Percentiles rank a stretch among this genome's conserved stretches.
Evolutionary conservation across 2,113 vertebrate genomes (phyloP).

Genomic region (Eudorcas thomsonii): DNA sequence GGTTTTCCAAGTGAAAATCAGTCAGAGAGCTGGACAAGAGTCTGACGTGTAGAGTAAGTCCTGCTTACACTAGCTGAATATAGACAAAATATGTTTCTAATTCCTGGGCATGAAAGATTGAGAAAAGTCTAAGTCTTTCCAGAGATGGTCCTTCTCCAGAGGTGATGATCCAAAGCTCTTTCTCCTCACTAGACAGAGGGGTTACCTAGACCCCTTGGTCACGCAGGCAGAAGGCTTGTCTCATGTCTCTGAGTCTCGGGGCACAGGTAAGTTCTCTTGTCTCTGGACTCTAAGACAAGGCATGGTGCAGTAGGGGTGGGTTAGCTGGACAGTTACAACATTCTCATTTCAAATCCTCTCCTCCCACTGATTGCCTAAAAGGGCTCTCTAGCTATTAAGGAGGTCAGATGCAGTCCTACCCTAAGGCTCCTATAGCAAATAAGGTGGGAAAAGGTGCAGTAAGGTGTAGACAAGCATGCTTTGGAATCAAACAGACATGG

Average conservation of each 20-base stretch:
- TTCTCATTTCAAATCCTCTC: background rate
- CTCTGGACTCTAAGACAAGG: background rate
- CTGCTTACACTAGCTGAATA: background rate
- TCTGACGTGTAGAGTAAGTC: background rate
- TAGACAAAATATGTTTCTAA: background rate
- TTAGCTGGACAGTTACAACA: background rate
- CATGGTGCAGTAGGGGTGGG: no score
- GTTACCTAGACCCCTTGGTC: rapidly evolving
- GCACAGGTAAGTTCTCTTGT: background rate
- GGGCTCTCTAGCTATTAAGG: background rate
- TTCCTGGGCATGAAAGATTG: background rate
- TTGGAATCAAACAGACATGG: background rate
- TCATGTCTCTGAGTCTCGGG: background rate
- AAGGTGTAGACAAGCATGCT: rapidly evolving
- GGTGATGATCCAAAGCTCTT: background rate
- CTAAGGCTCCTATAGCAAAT: background rate
- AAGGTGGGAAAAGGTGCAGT: background rate
- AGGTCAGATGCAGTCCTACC: background rate
- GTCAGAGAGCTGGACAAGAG: background rate
- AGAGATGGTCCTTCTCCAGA: background rate
- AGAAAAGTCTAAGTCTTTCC: background rate
- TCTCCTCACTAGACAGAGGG: background rate
- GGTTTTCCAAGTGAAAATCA: background rate
- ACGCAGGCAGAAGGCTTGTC: background rate
- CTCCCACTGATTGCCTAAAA: background rate